Evolutionary conservation across 2,888 invertebrate species (phyloP).

Genomic region (Pasiphila rectangulata): DNA sequence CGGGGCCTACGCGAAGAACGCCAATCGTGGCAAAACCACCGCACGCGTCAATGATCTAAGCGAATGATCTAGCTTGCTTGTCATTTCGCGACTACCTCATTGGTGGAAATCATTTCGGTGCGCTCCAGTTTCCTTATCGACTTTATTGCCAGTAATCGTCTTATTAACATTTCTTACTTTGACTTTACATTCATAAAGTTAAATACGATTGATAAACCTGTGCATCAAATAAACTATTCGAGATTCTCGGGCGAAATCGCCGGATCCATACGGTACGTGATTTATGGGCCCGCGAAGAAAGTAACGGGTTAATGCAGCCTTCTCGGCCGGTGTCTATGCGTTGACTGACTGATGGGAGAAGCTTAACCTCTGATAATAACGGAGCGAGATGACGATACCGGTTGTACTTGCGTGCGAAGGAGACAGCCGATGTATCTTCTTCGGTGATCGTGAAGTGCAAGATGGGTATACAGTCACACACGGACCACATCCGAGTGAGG

Average conservation of each 20-base stretch:
- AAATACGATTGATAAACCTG: slow-evolving; percentile 52
- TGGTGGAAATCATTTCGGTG: slow-evolving; percentile 64
- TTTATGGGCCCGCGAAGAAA: slow-evolving; percentile 66
- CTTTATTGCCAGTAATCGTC: slow-evolving; percentile 39
- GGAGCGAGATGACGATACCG: slow-evolving; percentile 58
- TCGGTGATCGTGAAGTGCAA: slow-evolving; percentile 78
- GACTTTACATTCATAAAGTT: slow-evolving; percentile 48
- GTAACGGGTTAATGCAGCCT: slow-evolving; percentile 71
- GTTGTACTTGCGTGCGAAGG: slow-evolving; percentile 43
- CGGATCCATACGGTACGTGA: slow-evolving; percentile 62
- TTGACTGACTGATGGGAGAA: slow-evolving; percentile 77
- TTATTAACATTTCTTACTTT: slow-evolving; percentile 54
- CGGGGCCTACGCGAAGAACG: slow-evolving; percentile 68
- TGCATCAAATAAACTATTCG: slow-evolving; percentile 57
- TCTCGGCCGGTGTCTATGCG: slow-evolving; percentile 69
- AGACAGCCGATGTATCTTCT: slow-evolving; percentile 71
- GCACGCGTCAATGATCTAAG: slow-evolving; percentile 68
- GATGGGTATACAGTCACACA: slow-evolving; percentile 80
- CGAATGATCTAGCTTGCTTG: slow-evolving; percentile 77
- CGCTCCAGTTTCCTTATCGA: slow-evolving; percentile 47
- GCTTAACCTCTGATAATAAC: slow-evolving; percentile 79
- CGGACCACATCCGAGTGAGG: slow-evolving; percentile 77
- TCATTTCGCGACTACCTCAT: slow-evolving; percentile 75
- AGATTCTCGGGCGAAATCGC: slow-evolving; percentile 56
- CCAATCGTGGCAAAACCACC: slow-evolving; percentile 70